Conservation (phyloP, 2,113 vertebrate genomes). For the Atractosteus spatula region DNA sequence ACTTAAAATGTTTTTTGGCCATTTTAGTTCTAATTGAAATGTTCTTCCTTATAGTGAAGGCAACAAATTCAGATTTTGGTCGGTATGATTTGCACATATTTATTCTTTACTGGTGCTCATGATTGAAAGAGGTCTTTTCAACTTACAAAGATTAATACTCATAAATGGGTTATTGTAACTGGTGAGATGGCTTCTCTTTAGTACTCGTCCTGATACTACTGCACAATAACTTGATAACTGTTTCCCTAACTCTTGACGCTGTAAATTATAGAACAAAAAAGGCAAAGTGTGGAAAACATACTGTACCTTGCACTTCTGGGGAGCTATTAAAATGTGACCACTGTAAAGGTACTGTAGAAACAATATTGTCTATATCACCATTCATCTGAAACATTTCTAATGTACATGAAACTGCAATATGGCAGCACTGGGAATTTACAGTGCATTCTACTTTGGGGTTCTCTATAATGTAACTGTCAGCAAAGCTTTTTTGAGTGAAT, state of each 20-base stretch:
- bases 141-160: too few species aligned
- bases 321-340: not conserved
- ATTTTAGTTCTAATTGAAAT: not conserved
- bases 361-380: too few species aligned
- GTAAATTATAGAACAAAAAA: slow-evolving; percentile 6
- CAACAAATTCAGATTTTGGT: not conserved
- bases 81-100: not conserved
- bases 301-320: not conserved
- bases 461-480: too few species aligned
- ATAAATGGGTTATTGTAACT: too few species aligned
- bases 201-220: too few species aligned
- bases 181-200: too few species aligned
- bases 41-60: not conserved
- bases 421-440: too few species aligned
- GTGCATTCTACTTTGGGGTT: too few species aligned
- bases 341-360: not conserved
- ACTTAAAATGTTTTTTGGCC: not conserved
- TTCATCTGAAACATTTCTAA: too few species aligned
- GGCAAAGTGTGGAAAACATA: not conserved
- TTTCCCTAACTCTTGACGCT: not conserved
- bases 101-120: not conserved
- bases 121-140: not conserved
- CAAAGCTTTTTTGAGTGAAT: too few species aligned
- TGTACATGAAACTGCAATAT: too few species aligned
- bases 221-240: not conserved